Evolutionary conservation across 2,113 vertebrate species (phyloP).

Genomic region (Pungitius pungitius): DNA sequence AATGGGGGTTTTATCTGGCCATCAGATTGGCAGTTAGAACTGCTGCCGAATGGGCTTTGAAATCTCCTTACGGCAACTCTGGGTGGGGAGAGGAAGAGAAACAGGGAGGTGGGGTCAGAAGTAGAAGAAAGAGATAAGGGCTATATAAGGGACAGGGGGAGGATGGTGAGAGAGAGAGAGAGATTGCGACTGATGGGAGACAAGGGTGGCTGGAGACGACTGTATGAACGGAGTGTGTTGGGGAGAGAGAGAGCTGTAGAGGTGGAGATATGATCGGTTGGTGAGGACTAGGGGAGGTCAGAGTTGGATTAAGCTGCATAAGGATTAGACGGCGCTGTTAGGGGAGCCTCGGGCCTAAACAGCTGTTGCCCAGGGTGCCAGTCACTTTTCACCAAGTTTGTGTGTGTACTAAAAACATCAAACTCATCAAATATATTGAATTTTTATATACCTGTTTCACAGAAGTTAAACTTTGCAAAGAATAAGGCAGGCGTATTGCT

Average conservation of each 20-base stretch:
- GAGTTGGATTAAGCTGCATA: constrained; percentile 83
- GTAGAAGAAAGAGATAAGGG: constrained; percentile 57
- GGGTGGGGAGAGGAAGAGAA: constrained; percentile 55
- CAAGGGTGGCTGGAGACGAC: constrained; percentile 55
- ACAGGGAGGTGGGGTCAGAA: constrained; percentile 63
- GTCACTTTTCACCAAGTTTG: constrained; percentile 48
- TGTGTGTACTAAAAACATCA: constrained; percentile 9
- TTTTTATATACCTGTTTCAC: neutral
- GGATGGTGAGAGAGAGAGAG: constrained; percentile 48
- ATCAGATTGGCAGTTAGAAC: constrained; percentile 81
- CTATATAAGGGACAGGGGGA: constrained; percentile 39
- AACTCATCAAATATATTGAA: constrained; percentile 15
- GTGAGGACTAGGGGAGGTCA: constrained; percentile 79
- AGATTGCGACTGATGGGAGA: constrained; percentile 60
- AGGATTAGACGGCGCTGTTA: constrained; percentile 78
- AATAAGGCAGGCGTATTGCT: neutral
- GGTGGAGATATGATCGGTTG: constrained; percentile 79
- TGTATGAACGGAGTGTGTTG: constrained; percentile 39
- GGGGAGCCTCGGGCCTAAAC: constrained; percentile 65
- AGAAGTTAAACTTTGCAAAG: neutral
- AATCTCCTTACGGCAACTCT: constrained; percentile 82
- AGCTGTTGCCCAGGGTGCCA: constrained; percentile 65
- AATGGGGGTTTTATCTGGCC: constrained; percentile 78
- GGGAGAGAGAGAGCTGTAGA: constrained; percentile 50
- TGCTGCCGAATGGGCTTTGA: constrained; percentile 79